Conservation (phyloP, 2,888 invertebrate genomes). For the Ochropleura leucogaster region DNA sequence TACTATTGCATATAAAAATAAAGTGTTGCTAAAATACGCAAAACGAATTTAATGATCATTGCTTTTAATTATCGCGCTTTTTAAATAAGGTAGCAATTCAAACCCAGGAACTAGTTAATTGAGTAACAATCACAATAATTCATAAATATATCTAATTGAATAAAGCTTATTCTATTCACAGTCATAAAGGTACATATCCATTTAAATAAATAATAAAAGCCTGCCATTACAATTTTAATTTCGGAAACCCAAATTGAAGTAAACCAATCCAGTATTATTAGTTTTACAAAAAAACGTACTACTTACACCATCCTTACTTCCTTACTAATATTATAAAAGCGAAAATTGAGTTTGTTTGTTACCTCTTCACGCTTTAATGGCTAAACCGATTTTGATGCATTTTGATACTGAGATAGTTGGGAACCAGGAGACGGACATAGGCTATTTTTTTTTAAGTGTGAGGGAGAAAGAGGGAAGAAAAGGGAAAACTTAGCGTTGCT, state of each 20-base stretch:
- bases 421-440: too few species aligned
- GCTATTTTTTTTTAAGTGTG: too few species aligned
- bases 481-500: too few species aligned
- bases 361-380: too few species aligned
- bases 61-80: conserved; percentile 9
- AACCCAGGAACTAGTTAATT: conserved; percentile 58
- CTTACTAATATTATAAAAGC: too few species aligned
- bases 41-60: conserved; percentile 24
- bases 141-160: conserved; percentile 22
- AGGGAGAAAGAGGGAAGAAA: too few species aligned
- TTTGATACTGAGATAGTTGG: too few species aligned
- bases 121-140: conserved; percentile 49
- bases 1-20: conserved; percentile 43
- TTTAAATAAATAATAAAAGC: neutral
- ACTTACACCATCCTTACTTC: too few species aligned
- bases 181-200: conserved; percentile 22
- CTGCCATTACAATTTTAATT: neutral
- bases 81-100: conserved; percentile 35
- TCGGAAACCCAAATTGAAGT: neutral
- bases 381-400: too few species aligned
- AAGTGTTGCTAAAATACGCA: conserved; percentile 38
- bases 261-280: neutral
- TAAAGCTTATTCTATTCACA: conserved; percentile 24
- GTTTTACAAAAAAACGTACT: neutral
- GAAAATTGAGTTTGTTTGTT: too few species aligned